Evolutionary conservation across 2,888 invertebrate species (phyloP).

Genomic region (Colostygia pectinataria): DNA sequence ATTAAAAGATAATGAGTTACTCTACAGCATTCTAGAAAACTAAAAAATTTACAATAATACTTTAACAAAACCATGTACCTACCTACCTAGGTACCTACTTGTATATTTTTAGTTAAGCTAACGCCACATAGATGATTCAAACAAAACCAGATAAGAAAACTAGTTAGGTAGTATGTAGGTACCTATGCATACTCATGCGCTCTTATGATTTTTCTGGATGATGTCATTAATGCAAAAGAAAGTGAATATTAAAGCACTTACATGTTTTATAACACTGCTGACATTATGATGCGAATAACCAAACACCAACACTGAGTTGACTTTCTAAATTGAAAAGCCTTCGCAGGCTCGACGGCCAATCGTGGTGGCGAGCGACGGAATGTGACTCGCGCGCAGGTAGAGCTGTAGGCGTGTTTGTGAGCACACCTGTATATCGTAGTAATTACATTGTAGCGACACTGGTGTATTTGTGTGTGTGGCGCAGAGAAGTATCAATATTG

Average conservation of each 20-base stretch:
- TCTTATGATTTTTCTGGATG: conserved; percentile 8
- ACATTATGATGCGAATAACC: conserved; percentile 41
- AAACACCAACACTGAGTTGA: conserved; percentile 52
- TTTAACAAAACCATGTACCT: too few relatives aligned
- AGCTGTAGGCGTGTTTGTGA: conserved; percentile 49
- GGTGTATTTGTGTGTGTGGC: conserved; percentile 42
- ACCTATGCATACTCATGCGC: neutral
- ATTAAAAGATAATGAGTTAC: too few relatives aligned
- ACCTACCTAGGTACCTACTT: too few relatives aligned
- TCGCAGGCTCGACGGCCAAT: conserved; percentile 67
- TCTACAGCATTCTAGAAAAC: too few relatives aligned
- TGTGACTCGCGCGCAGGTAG: conserved; percentile 80
- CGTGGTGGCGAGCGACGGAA: conserved; percentile 74
- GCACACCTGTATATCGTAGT: conserved; percentile 55
- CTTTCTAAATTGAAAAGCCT: conserved; percentile 76
- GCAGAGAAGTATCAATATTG: conserved; percentile 35
- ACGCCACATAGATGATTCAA: conserved; percentile 3
- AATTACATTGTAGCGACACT: conserved; percentile 56
- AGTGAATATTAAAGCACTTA: conserved; percentile 30
- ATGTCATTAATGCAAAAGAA: conserved; percentile 18
- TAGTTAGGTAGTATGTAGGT: neutral
- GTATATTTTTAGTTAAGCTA: too few relatives aligned
- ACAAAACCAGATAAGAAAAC: conserved; percentile 18
- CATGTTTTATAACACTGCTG: conserved; percentile 44
- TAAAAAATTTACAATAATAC: too few relatives aligned